Base-by-base conservation (phyloP, 1,140 invertebrate species). In the Drosophila pachea region DNA sequence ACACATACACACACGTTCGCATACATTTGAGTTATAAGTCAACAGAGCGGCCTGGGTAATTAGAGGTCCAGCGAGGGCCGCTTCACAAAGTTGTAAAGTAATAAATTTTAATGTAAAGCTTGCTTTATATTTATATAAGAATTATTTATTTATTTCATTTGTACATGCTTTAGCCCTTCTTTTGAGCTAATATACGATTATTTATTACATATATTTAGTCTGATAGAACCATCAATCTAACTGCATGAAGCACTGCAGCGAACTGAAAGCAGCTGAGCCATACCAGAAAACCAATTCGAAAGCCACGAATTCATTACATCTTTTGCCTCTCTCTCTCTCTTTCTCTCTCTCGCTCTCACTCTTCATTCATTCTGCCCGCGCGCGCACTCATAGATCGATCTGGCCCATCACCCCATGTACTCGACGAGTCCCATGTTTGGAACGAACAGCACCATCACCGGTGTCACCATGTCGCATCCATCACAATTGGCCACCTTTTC, bases 381-480 rank as follows among this genome's bases (percentile, higher is more conserved):
- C 35, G 11, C 49, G 36, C 16, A 42, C 9, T 54, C 58, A 43
- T 56, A 89, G 88, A 89, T 89, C 74, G 88, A 89, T 86, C 76
- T 89, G 59, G 88, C 88, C 52, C 88, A 88, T 61, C 87, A 89
- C 82, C 79, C 78, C 65, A 89, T 89, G 88, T 89, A 89, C 69
- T 88, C 88, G 9, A 89, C 88, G 49, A 89, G 87, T 76, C 82
- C 88, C 54, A 89, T 89, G 87, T 89, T 89, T 61, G 88, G 82
- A 54, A 78, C 87, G 53, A 89, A 86, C 54, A 76, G 63, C 70
- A 88, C 88, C 75, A 88, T 88, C 68, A 89, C 88, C 67, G 88
- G 88, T 76, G 88, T 89, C 78, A 89, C 88, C 55, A 89, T 89
- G 88, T 89, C 88, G 69, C 88, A 89, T 88, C 88, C 88, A 86